Evolutionary conservation across 2,797 vertebrate species (phyloP), one percentile per base, ranked within the genome.

Genomic region (Knipowitschia caucasica): DNA sequence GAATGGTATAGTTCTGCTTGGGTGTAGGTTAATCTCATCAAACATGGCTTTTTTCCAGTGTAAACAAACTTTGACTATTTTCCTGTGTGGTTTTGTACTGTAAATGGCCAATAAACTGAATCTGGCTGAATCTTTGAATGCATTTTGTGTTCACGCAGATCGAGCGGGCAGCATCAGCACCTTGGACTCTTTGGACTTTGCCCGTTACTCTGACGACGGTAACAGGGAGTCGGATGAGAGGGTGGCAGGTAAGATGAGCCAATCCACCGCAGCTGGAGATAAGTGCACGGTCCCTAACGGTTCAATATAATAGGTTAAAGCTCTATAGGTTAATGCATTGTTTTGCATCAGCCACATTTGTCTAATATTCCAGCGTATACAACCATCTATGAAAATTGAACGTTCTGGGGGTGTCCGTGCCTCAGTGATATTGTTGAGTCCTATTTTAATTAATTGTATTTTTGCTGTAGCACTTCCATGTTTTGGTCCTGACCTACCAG

Each of bases 181-280:
- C 56, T 90, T 99, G 75, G 97, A 99, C 90, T 99, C 97, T 50
- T 87, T 99, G 87, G 97, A 99, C 81, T 99, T 99, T 77, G 95
- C 97, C 58, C 95, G 97, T 68, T 99, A 99, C 67, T 99, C 97
- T n/a, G 97, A 99, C 75, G 97, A 99, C 53, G 97, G 97, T 74
- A 99, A 98, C 90, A 89, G 97, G 59, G 97, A 99, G 83, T 88
- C 94, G 0, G 97, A 99, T 0, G 97, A 99, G 73, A 90, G 92
- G 74, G 92, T 99, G 70, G 95, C 95, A 89, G 97, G 97, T 99
- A 89, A 90, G 86, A 73, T 29, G 61, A 75, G 61, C 58, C 14
- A 3, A 7, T 7, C 34, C 7, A 53, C 35, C 35, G 14, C 23
- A 25, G 29, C 47, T 42, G 10, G 5, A 9, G 21, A 53, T n/a